These are phyloP conservation scores for Sclerurus mexicanus DNA, from an alignment of 2,113 vertebrate genomes.

Conservation along the genomic window DNA sequence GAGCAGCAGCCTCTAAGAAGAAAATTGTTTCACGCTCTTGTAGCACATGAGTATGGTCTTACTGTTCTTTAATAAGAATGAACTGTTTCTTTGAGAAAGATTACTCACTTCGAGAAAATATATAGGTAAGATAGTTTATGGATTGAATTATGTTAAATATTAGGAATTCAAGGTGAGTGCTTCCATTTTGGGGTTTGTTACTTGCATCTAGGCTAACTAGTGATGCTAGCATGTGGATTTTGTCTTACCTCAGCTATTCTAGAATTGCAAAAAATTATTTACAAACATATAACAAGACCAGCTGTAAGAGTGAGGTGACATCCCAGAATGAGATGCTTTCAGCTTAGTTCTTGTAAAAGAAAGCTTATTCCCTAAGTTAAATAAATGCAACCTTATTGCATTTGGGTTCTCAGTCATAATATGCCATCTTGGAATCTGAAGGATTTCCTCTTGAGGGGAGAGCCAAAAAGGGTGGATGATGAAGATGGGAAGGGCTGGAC, in stretches of 20 bases:
- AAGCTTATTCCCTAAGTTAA: not conserved
- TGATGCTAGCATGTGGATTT: not conserved
- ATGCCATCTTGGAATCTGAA: not conserved
- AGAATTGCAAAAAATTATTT: not conserved
- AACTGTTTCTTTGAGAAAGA: not conserved
- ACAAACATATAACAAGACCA: not conserved
- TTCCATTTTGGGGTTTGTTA: not conserved
- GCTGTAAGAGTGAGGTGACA: not conserved
- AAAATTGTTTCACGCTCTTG: fast-evolving
- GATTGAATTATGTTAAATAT: not conserved
- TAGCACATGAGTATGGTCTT: not conserved
- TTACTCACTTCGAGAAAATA: not conserved
- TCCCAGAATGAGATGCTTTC: not conserved
- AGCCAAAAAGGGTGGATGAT: not conserved
- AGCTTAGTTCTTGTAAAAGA: not conserved
- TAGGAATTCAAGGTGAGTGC: not conserved
- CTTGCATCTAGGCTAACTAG: not conserved
- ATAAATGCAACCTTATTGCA: not conserved
- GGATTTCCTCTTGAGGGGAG: not conserved
- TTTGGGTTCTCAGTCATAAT: not conserved
- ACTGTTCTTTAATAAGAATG: not conserved
- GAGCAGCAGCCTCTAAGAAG: not conserved
- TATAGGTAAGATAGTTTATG: not conserved
- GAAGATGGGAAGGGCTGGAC: not conserved
- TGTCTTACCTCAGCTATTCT: not conserved